A percentile compares a stretch with the other conserved stretches of the same genome.
Evolutionary conservation across 2,797 vertebrate genomes (phyloP).

Genomic region (Lerista edwardsae): DNA sequence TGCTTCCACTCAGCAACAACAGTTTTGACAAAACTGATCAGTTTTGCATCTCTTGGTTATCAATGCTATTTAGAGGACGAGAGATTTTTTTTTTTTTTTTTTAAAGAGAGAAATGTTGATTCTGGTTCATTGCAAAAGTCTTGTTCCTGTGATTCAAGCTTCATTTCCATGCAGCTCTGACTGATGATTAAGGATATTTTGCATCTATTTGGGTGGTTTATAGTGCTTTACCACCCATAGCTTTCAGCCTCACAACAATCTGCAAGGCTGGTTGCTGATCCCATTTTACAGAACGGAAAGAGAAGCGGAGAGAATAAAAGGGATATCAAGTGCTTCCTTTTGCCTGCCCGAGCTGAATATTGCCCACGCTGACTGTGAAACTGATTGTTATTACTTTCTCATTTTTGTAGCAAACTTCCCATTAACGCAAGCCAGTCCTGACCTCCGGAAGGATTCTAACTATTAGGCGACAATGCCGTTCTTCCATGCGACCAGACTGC

Average conservation of each 20-base stretch:
- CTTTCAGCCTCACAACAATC: not conserved
- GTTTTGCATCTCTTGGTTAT: not conserved
- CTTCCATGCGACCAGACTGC: constrained; percentile 72
- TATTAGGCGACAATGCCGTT: constrained; percentile 64
- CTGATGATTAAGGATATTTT: not conserved
- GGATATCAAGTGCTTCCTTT: not conserved
- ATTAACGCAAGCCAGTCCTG: constrained; percentile 61
- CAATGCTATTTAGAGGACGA: not conserved
- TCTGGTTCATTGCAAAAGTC: not conserved
- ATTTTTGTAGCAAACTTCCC: constrained; percentile 30
- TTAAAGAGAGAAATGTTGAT: not conserved
- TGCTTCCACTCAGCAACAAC: not conserved
- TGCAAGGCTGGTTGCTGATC: not conserved
- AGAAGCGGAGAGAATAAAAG: not conserved
- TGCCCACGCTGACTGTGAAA: not conserved
- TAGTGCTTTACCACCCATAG: too few species aligned
- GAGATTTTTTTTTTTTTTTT: not conserved
- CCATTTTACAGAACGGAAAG: not conserved
- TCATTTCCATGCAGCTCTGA: not conserved
- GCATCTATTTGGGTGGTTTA: not conserved
- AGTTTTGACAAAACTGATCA: not conserved
- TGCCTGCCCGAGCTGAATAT: not conserved
- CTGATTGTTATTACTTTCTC: constrained; percentile 44
- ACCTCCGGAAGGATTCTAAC: constrained; percentile 74
- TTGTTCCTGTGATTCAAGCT: not conserved